Evolutionary conservation across 2,113 vertebrate species (phyloP), one percentile per base, ranked within the genome.

Genomic region (Noturus placidus): DNA sequence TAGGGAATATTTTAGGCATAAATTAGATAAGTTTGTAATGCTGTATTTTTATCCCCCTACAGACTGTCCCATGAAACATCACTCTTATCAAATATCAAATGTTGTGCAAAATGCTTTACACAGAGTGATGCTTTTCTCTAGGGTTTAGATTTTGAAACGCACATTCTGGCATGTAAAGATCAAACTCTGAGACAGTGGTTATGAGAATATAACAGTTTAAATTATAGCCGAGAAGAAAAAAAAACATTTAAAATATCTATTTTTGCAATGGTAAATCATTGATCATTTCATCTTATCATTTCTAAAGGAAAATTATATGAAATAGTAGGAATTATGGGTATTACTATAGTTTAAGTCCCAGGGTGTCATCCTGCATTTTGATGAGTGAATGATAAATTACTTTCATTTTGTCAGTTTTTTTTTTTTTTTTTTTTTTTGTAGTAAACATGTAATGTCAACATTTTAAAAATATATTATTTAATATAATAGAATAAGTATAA

Each of bases 21-120:
- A 78, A 78, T 30, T 27, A 78, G 50, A 79, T 79, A 54, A 79
- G 76, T 54, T 79, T 30, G 50, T 52, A n/a, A 77, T n/a, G 5
- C 25, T n/a, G 70, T 25, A 25, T 22, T 30, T 15, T 2, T 14
- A 19, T 54, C 2, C 52, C 7, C 22, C 1, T n/a, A 14, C 22
- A 74, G 19, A 42, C 3, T 13, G n/a, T 33, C n/a, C 52, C 33
- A 38, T 61, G 35, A 17, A 63, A 57, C 35, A 10, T 25, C 35
- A 1, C 8, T 46, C 35, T 42, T 65, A 46, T 83, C 59, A 65
- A 14, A 65, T 67, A 42, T 83, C 81, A 19, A n/a, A n/a, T 25
- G 33, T 63, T 27, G 22, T 61, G 33, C 38, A 15, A 27, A 42
- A 61, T 30, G 35, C 38, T 15, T 61, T 27, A 35, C 7, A 38